Conservation (phyloP, 2,888 invertebrate species). For the Podabrus alpinus region DNA sequence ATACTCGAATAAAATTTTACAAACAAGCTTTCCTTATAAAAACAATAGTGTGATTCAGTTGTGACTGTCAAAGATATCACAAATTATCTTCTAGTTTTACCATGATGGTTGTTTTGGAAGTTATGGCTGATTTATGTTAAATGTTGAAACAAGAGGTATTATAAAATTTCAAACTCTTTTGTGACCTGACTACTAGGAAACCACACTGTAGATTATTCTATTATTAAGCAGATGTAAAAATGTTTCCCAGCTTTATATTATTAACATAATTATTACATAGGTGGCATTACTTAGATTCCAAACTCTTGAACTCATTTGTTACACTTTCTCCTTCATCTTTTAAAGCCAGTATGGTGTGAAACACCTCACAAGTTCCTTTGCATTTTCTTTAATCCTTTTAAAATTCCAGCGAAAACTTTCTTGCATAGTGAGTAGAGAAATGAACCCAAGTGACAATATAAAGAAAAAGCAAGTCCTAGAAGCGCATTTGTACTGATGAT, state of each 20-base stretch:
- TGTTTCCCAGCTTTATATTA: not conserved
- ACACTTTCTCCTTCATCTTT: not conserved
- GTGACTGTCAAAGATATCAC: too few species aligned
- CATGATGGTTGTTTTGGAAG: not conserved
- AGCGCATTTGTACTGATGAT: not conserved
- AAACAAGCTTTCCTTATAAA: too few species aligned
- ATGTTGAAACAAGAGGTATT: not conserved
- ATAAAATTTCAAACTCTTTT: not conserved
- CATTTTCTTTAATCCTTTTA: not conserved
- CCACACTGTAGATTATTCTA: not conserved
- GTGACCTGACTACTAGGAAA: not conserved
- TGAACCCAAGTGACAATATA: conserved; percentile 2
- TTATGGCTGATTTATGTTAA: not conserved
- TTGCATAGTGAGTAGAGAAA: not conserved
- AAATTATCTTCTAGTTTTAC: too few species aligned
- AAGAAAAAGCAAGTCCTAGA: not conserved
- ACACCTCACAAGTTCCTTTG: not conserved
- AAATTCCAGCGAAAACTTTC: not conserved
- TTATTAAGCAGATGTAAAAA: not conserved
- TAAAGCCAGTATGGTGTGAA: not conserved
- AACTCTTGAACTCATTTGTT: not conserved
- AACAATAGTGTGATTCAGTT: too few species aligned
- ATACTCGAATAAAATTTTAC: too few species aligned
- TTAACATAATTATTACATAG: not conserved
- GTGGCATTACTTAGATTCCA: not conserved